Conservation (phyloP, 2,113 vertebrate genomes). For the Alosa alosa region DNA sequence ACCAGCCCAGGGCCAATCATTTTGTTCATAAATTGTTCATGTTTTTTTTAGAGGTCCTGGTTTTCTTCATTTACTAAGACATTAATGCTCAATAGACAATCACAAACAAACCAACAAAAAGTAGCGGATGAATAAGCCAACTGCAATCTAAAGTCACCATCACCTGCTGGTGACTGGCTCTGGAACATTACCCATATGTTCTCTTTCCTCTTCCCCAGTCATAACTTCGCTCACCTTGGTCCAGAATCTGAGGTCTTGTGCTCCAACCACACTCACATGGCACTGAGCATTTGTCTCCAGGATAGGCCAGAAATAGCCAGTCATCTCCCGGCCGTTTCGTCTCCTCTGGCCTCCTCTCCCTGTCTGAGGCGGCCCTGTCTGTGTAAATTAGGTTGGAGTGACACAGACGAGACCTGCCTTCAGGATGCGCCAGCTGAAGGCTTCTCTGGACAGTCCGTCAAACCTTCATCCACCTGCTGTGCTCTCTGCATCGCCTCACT, state of each 20-base stretch:
- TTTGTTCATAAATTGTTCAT: neutral
- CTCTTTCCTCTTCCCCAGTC: neutral
- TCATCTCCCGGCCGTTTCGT: constrained; percentile 36
- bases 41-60: neutral
- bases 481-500: neutral
- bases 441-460: neutral
- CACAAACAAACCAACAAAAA: neutral
- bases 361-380: constrained; percentile 32
- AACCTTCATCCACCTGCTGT: neutral
- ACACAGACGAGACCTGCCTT: constrained; percentile 21
- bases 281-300: constrained; percentile 18
- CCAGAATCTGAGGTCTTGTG: neutral
- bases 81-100: neutral
- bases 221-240: no score
- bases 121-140: neutral
- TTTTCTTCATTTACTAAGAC: neutral
- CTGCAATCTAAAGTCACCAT: neutral
- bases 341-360: constrained; percentile 18
- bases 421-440: neutral
- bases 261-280: neutral
- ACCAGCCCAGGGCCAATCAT: neutral
- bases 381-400: constrained; percentile 40
- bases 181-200: neutral
- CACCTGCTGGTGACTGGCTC: neutral
- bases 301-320: constrained; percentile 33